These are phyloP conservation scores for Drosophila nannoptera DNA, from an alignment of 1,140 invertebrate species.

Conservation along the genomic window DNA sequence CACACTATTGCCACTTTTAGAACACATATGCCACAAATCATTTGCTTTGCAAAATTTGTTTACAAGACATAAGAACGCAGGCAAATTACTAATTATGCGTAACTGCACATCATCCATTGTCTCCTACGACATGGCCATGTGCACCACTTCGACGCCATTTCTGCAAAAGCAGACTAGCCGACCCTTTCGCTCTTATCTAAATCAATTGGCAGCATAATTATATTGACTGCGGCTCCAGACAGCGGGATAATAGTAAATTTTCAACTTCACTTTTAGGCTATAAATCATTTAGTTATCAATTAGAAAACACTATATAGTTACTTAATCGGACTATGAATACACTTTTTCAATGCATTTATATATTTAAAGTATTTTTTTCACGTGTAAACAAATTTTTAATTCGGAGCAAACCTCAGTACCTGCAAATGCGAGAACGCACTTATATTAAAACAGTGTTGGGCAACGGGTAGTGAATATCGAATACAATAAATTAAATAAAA, in stretches of 20 bases:
- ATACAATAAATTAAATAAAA: slow-evolving; percentile 4
- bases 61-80: neutral
- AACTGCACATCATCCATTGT: slow-evolving; percentile 25
- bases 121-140: slow-evolving; percentile 55
- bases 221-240: slow-evolving; percentile 65
- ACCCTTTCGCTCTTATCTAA: slow-evolving; percentile 68
- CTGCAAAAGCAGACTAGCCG: slow-evolving; percentile 58
- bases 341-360: slow-evolving; percentile 36
- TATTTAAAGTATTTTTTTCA: slow-evolving; percentile 32
- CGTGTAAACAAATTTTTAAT: slow-evolving; percentile 69
- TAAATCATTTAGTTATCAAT: slow-evolving; percentile 7
- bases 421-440: slow-evolving; percentile 77
- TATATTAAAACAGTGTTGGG: slow-evolving; percentile 53
- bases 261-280: slow-evolving; percentile 49
- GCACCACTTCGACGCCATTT: slow-evolving; percentile 74
- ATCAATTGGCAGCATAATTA: slow-evolving; percentile 55
- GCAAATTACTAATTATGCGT: slow-evolving; percentile 29
- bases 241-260: slow-evolving; percentile 63
- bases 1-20: neutral
- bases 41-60: neutral
- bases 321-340: slow-evolving; percentile 10
- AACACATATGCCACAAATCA: slow-evolving; percentile 19
- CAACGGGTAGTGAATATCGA: slow-evolving; percentile 28
- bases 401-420: slow-evolving; percentile 64
- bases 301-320: slow-evolving; percentile 39